These are phyloP conservation scores for Thaumatotibia leucotreta DNA, from an alignment of 1,140 invertebrate genomes.

Conservation along the genomic window DNA sequence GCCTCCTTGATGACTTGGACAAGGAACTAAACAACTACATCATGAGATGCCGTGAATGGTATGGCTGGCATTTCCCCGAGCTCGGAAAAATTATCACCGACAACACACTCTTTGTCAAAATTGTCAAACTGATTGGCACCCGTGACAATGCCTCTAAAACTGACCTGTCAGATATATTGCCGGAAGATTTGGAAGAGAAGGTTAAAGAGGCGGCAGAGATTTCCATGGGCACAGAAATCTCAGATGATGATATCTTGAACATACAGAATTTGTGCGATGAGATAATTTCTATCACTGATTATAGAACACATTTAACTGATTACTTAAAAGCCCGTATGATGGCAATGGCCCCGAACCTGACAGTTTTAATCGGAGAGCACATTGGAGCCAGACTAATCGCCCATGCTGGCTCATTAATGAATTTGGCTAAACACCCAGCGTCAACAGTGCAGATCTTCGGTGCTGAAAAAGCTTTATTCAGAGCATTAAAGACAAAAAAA, in stretches of 20 bases:
- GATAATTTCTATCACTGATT: slow-evolving; percentile 93
- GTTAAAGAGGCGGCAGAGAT: slow-evolving; percentile 98
- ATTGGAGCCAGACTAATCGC: slow-evolving; percentile 97
- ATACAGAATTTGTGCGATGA: slow-evolving; percentile 96
- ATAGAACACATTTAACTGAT: slow-evolving; percentile 88
- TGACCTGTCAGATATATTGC: slow-evolving; percentile 94
- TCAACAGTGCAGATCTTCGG: slow-evolving; percentile 98
- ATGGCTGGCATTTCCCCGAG: slow-evolving; percentile 99
- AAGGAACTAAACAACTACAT: slow-evolving; percentile 99
- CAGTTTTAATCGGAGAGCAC: slow-evolving; percentile 95
- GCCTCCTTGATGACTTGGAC: slow-evolving; percentile 97
- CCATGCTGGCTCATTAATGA: slow-evolving; percentile 96
- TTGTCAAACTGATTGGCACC: slow-evolving; percentile 92
- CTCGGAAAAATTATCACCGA: slow-evolving; percentile 97
- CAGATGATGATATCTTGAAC: slow-evolving; percentile 95
- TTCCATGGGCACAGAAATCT: slow-evolving; percentile 99
- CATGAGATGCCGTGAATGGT: slow-evolving; percentile 97
- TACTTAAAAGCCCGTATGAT: slow-evolving; percentile 98
- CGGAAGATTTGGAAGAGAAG: slow-evolving; percentile 93
- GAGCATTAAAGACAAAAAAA: slow-evolving; percentile 97
- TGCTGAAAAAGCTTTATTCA: slow-evolving; percentile 98
- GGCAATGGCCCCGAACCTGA: slow-evolving; percentile 98
- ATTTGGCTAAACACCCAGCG: slow-evolving; percentile 98
- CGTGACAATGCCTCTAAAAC: slow-evolving; percentile 88
- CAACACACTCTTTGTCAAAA: slow-evolving; percentile 94